These are phyloP conservation scores for Lasioglossum calceatum DNA, from an alignment of 2,888 invertebrate genomes.

Conservation along the genomic window DNA sequence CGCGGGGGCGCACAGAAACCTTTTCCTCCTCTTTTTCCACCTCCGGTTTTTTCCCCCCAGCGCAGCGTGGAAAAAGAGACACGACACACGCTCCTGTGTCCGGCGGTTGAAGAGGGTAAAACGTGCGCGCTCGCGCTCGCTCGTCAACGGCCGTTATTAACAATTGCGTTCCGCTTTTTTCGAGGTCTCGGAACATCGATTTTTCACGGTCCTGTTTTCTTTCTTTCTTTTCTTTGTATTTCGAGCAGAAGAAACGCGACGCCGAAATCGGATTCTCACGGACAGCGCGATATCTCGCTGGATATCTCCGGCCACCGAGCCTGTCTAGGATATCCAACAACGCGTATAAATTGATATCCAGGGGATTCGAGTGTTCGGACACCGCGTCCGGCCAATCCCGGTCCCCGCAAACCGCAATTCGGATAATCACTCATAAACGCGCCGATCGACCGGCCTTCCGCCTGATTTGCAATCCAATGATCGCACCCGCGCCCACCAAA, in stretches of 20 bases:
- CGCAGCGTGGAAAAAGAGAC: background rate
- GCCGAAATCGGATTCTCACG: background rate
- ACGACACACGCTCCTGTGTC: background rate
- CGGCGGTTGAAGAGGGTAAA: background rate
- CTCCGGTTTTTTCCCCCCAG: background rate
- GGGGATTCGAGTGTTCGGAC: conserved; percentile 33
- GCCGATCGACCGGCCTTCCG: conserved; percentile 17
- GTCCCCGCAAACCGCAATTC: conserved; percentile 50
- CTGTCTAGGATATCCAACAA: conserved; percentile 46
- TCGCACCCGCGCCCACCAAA: background rate
- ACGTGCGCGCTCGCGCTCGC: background rate
- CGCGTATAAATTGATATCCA: conserved; percentile 56
- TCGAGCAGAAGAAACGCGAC: background rate
- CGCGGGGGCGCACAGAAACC: conserved; percentile 16
- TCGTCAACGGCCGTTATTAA: conserved; percentile 14
- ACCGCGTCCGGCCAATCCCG: conserved; percentile 21
- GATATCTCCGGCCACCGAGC: conserved; percentile 21
- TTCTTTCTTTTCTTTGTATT: too few species aligned
- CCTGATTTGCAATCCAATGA: conserved; percentile 21
- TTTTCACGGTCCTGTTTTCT: background rate
- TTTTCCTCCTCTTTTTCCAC: background rate
- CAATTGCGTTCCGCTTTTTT: conserved; percentile 10
- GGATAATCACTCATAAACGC: conserved; percentile 51
- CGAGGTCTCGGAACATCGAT: conserved; percentile 11
- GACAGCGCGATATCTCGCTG: background rate